Evolutionary conservation across 2,113 vertebrate genomes (phyloP), one percentile per base, ranked within the genome.

Genomic region (Stictonetta naevosa): DNA sequence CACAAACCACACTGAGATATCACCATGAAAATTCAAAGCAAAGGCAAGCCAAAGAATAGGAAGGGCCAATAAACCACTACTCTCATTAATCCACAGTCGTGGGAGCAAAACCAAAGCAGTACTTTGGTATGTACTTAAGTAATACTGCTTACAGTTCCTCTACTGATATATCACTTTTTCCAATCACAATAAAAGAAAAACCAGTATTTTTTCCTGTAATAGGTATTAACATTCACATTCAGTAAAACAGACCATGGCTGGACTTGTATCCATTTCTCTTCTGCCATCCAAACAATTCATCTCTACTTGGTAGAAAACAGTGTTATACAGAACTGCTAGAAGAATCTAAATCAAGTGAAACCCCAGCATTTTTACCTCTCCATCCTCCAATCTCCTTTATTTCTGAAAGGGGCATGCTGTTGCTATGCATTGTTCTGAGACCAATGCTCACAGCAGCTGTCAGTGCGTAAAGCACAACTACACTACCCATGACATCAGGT

Each of bases 1-100:
- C 18, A 13, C 21, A 33, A 83, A 34, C 7, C 38, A 38, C n/a
- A 53, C 10, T 21, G 13, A 60, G 53, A 8, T 29, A 48, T 13
- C 21, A 72, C 11, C n/a, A 63, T 56, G 38, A 60, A 25, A 20
- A 68, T 53, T 62, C 46, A 53, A 80, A 21, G 18, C 29, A 46
- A 48, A 67, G 38, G 60, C 23, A 56, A 38, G 25, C 29, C 26
- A 62, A 34, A 75, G 53, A 60, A 25, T 3, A 69, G 44, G 21
- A 76, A 69, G 3, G 18, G 62, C 22, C 36, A 75, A 13, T 15
- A 44, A 44, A 28, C 33, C 7, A 53, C 33, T 62, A 33, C 29
- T 60, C 21, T 60, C 14, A 60, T 22, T 48, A 11, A 31, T 50
- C 29, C 6, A 2, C 10, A 31, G 23, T 20, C 1, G 0, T 7